Evolutionary conservation across 2,113 vertebrate species (phyloP), one percentile per base, ranked within the genome.

Genomic region (Callospermophilus lateralis): DNA sequence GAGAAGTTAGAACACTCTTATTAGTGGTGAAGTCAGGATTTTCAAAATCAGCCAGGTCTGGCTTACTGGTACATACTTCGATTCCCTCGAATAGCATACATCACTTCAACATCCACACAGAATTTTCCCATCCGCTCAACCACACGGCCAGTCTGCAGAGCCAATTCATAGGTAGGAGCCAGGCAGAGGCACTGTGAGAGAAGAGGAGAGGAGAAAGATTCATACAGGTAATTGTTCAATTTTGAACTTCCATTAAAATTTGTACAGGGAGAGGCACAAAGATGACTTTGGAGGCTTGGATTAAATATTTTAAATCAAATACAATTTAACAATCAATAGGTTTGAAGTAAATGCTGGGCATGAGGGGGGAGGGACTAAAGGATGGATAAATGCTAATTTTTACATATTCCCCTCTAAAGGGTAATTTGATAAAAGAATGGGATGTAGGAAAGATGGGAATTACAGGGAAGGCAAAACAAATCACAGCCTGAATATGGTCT

Each of bases 91-190:
- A 99, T 48, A 7, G 99, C 99, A 0, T 98, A 99, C 8, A 94
- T 95, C 15, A 99, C 98, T 79, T 87, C 77, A 67, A 98, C 65
- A 58, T 98, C 96, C 0, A 96, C 45, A 68, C 98, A 99, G 68
- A 98, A 99, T 0, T 74, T 98, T 12, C 99, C 99, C 79, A 99
- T 98, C 86, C 48, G 16, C 79, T 98, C 96, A 0, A 99, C 87
- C 65, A 99, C 98, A 0, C 51, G 94, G 39, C 99, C 99, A 0
- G 98, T 99, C 89, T 99, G 99, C 96, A 99, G 95, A 65, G 99
- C 99, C 97, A 99, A 76, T 94, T 99, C 99, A 0, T 98, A 99
- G 76, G 98, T 99, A 61, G 99, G 99, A 92, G 98, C 98, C 94
- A 99, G 76, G 93, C 99, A 99, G 76, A 99, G 98, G 93, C 99